Conservation (phyloP, 2,797 vertebrate species). For the Myotis planiceps region DNA sequence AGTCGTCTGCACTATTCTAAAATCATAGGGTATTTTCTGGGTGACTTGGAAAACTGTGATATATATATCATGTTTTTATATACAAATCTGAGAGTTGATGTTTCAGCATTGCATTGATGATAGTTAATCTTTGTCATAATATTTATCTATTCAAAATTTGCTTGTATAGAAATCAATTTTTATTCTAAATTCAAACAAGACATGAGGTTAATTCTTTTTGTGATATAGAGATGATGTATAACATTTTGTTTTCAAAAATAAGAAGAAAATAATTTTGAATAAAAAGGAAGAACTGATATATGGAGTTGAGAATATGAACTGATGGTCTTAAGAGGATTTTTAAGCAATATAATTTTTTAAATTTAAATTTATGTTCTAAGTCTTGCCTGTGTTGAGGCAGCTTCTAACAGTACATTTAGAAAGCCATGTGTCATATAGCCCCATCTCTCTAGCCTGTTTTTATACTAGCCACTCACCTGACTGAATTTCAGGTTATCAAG, state of each 20-base stretch:
- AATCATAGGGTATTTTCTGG: slow-evolving; percentile 62
- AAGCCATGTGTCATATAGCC: not conserved
- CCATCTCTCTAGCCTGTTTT: not conserved
- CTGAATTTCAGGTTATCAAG: not conserved
- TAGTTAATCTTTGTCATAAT: slow-evolving; percentile 78
- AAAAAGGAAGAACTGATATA: not conserved
- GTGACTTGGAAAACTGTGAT: slow-evolving; percentile 25
- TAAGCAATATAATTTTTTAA: not conserved
- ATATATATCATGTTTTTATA: not conserved
- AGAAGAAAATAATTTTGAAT: not conserved
- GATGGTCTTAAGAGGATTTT: not conserved
- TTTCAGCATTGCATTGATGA: slow-evolving; percentile 63
- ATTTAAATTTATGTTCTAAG: not conserved
- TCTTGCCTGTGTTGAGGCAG: not conserved
- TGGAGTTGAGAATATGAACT: not conserved
- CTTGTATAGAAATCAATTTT: slow-evolving; percentile 75
- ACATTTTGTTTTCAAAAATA: not conserved
- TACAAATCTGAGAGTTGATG: not conserved
- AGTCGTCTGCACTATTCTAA: slow-evolving; percentile 69
- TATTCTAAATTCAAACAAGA: slow-evolving; percentile 48
- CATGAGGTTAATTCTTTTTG: not conserved
- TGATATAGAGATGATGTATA: not conserved
- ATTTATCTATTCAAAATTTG: slow-evolving; percentile 73
- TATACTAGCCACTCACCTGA: not conserved
- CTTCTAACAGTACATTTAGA: not conserved